phyloP scores from a whole-genome alignment of 2,797 vertebrate species.

The Mallotus villosus region DNA sequence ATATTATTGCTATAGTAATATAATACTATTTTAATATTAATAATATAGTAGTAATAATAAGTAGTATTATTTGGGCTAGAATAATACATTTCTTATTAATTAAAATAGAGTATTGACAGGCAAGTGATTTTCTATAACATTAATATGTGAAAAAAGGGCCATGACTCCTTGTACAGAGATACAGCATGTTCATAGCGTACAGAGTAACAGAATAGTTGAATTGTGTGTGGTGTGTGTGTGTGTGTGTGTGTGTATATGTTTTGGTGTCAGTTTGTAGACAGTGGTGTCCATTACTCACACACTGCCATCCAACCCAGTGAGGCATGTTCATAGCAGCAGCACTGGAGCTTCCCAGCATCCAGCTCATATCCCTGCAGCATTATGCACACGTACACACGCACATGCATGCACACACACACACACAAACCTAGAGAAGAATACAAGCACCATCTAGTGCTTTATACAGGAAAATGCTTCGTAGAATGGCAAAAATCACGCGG shows the following conservation, averaged over 20 bases:
- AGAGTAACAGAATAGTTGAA: conserved; percentile 6
- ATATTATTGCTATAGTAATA: too few relatives aligned
- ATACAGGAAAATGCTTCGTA: conserved; percentile 77
- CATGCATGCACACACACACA: conserved; percentile 20
- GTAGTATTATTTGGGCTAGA: conserved; percentile 31
- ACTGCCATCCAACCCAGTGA: conserved; percentile 25
- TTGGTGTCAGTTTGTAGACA: conserved; percentile 32
- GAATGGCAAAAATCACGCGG: conserved; percentile 27
- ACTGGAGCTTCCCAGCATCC: conserved; percentile 40
- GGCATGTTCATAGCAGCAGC: conserved; percentile 33
- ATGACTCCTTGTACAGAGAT: background rate
- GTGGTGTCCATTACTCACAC: conserved; percentile 35
- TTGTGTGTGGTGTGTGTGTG: conserved; percentile 54
- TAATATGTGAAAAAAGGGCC: background rate
- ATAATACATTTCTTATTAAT: conserved; percentile 30
- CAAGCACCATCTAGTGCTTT: conserved; percentile 97
- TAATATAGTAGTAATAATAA: background rate
- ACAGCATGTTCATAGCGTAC: too few relatives aligned
- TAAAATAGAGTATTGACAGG: conserved; percentile 45
- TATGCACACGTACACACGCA: conserved; percentile 14
- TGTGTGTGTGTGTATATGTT: conserved; percentile 31
- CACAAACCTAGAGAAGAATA: conserved; percentile 75
- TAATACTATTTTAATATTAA: too few relatives aligned
- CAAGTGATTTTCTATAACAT: background rate
- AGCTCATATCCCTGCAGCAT: conserved; percentile 30